Evolutionary conservation across 1,140 invertebrate genomes (phyloP).

Genomic region (Brachionus angularis): DNA sequence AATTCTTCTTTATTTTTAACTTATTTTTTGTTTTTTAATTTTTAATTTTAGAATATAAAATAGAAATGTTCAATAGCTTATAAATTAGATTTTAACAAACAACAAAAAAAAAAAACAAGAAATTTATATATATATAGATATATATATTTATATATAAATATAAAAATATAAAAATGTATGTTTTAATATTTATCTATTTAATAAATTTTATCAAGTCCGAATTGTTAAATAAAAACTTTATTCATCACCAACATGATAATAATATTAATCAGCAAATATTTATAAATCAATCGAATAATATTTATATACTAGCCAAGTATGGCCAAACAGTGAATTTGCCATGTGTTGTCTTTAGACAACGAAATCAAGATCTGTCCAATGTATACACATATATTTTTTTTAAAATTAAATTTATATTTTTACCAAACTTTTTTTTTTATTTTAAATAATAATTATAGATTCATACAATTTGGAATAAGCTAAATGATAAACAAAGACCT

Average conservation of each 20-base stretch:
- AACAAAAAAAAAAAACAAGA: neutral
- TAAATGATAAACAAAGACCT: slow-evolving; percentile 35
- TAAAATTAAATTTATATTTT: too few species aligned
- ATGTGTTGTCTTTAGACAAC: slow-evolving; percentile 29
- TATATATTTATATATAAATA: slow-evolving; percentile 9
- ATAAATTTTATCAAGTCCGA: neutral
- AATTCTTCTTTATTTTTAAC: too few species aligned
- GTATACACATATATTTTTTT: neutral
- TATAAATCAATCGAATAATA: slow-evolving; percentile 40
- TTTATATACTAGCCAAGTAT: slow-evolving; percentile 34
- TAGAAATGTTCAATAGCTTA: too few species aligned
- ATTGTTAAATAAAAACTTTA: slow-evolving; percentile 39
- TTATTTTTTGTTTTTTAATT: too few species aligned
- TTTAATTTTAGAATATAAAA: too few species aligned
- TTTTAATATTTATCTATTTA: neutral
- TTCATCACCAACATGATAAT: neutral
- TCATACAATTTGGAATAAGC: slow-evolving; percentile 37
- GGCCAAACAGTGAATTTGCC: slow-evolving; percentile 41
- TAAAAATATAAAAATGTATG: slow-evolving; percentile 4
- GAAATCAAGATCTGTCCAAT: slow-evolving; percentile 28
- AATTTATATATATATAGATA: neutral
- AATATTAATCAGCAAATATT: slow-evolving; percentile 39
- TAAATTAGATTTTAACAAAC: too few species aligned
- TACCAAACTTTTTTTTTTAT: too few species aligned
- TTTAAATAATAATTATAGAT: too few species aligned